Percentiles rank a stretch among this genome's conserved stretches.
phyloP scores from a whole-genome alignment of 2,888 invertebrate species.

The Drosophila quinaria region DNA sequence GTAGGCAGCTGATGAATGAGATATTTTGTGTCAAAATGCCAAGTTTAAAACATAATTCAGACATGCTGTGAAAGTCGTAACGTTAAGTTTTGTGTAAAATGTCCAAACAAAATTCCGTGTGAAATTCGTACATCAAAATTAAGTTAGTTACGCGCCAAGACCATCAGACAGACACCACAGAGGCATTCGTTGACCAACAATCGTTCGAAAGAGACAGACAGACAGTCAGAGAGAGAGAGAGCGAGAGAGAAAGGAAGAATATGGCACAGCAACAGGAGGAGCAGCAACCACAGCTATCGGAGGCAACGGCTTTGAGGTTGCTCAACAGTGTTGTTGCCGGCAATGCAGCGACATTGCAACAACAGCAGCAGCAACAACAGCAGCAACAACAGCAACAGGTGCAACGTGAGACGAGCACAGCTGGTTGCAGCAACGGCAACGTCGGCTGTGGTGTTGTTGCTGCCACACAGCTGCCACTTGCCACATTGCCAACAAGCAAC shows the following conservation, averaged over 20 bases:
- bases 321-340: constrained; percentile 61
- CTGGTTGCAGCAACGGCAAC: constrained; percentile 3
- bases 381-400: not conserved
- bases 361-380: not conserved
- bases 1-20: constrained; percentile 11
- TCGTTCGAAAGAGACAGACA: not conserved
- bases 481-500: constrained; percentile 7
- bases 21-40: not conserved
- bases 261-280: constrained; percentile 53
- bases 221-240: no score
- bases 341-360: not conserved
- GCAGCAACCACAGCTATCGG: constrained; percentile 53
- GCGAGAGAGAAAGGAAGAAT: not conserved
- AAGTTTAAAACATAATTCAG: constrained; percentile 18
- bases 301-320: constrained; percentile 71
- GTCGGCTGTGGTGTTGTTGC: constrained; percentile 3
- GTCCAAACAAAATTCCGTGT: constrained; percentile 69
- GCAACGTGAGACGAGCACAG: not conserved
- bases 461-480: constrained; percentile 7
- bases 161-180: not conserved
- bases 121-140: constrained; percentile 60
- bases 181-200: constrained; percentile 20
- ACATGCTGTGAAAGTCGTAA: constrained; percentile 59
- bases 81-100: constrained; percentile 69
- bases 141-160: constrained; percentile 43